Evolutionary conservation across 2,113 vertebrate species (phyloP).

Genomic region (Lophura nycthemera): DNA sequence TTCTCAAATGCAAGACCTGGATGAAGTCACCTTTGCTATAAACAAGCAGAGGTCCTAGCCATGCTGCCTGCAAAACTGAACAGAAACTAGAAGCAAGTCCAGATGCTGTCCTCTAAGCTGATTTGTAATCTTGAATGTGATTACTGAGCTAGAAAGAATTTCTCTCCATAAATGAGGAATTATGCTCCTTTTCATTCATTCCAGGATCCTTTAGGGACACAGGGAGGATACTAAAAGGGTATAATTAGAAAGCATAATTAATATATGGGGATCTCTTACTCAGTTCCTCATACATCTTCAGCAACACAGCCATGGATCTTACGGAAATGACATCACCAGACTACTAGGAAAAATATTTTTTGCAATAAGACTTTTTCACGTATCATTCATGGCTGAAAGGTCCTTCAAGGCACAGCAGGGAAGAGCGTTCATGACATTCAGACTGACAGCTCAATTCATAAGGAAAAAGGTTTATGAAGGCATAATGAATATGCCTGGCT

Average conservation of each 20-base stretch:
- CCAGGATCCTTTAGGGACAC: background rate
- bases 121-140: background rate
- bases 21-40: background rate
- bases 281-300: background rate
- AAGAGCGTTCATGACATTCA: slow-evolving; percentile 9
- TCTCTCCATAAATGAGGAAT: slow-evolving; percentile 3
- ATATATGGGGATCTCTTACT: background rate
- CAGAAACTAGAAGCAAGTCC: background rate
- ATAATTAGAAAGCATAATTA: slow-evolving; percentile 33
- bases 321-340: slow-evolving; percentile 4
- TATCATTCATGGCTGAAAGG: background rate
- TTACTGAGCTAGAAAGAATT: background rate
- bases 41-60: background rate
- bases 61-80: background rate
- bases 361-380: background rate
- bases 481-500: background rate
- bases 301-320: background rate
- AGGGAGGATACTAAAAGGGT: background rate
- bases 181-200: slow-evolving; percentile 5
- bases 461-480: background rate
- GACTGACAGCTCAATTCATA: slow-evolving; percentile 15
- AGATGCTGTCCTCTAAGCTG: background rate
- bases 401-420: slow-evolving; percentile 22
- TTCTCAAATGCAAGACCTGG: background rate
- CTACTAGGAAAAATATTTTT: background rate